phyloP scores from a whole-genome alignment of 2,888 invertebrate genomes.

The Prosapia bicincta region DNA sequence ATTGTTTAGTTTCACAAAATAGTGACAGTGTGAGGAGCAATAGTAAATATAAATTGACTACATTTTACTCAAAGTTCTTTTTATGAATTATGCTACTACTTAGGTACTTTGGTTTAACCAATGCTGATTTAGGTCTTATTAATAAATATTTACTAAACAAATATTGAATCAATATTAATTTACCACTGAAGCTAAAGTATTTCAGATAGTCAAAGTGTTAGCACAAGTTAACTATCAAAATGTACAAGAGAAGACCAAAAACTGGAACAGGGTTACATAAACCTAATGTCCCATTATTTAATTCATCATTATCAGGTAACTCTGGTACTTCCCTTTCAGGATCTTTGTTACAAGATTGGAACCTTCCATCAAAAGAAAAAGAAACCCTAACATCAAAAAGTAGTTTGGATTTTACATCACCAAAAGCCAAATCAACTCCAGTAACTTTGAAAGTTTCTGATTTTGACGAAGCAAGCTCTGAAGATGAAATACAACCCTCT shows the following conservation, averaged over 20 bases:
- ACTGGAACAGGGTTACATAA: not conserved
- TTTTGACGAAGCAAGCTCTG: not conserved
- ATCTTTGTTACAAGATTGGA: not conserved
- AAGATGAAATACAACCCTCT: not conserved
- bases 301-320: not conserved
- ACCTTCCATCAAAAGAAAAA: not conserved
- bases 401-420: not conserved
- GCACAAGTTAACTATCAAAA: too few species aligned
- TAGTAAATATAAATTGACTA: too few species aligned
- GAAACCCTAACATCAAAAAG: not conserved
- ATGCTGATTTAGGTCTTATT: too few species aligned
- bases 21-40: too few species aligned
- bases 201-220: too few species aligned
- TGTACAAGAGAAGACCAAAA: not conserved
- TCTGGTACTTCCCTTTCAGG: not conserved
- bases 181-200: too few species aligned
- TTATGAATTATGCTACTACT: too few species aligned
- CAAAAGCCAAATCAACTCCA: not conserved
- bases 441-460: not conserved
- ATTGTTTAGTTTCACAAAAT: too few species aligned
- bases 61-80: too few species aligned
- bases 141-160: too few species aligned
- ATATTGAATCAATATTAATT: too few species aligned
- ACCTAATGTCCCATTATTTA: not conserved
- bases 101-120: too few species aligned